Base-by-base conservation (phyloP, 2,113 vertebrate genomes). In the Promerops cafer region DNA sequence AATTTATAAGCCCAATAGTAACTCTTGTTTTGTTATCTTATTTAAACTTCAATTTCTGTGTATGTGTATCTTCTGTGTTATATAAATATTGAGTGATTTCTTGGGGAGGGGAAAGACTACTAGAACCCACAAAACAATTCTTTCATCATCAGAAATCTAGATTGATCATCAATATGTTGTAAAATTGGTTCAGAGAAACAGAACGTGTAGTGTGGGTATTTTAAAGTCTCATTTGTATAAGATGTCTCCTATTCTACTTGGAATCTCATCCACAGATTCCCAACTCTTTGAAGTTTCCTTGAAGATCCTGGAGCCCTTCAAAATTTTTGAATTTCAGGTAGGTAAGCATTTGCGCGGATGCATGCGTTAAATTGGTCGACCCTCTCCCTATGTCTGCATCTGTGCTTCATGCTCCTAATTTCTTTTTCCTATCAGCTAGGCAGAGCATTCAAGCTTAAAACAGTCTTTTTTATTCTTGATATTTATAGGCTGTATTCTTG, bases 291-390 rank as follows among this genome's bases (percentile, higher is more conserved):
- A 97, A 97, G 96, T 97, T 97, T 97, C 93, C 95, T 96, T 94
- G 96, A 96, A 96, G 94, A 94, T 96, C 87, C 82, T 97, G 96
- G 97, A 97, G 96, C 96, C 95, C 91, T 97, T 97, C 93, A 97
- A 95, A 96, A 92, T 97, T 97, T 97, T 97, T 97, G 95, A 96
- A 97, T 97, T 97, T 96, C 96, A 97, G 97, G 97, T 97, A 94
- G 96, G 96, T 97, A 96, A 96, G 96, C 96, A 96, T 91, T 94
- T 96, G 93, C 92, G 95, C 92, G 90, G 96, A 96, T 96, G 96
- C 96, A 97, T 96, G 96, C 91, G 96, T 97, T 97, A 96, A 97
- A 96, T 97, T 97, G 96, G 94, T 97, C 93, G 96, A 97, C 96
- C 96, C 96, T 97, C 96, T 97, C 96, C 96, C 96, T 97, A 94